Base-by-base conservation (phyloP, 1,140 invertebrate genomes). In the Agraylea sexmaculata region DNA sequence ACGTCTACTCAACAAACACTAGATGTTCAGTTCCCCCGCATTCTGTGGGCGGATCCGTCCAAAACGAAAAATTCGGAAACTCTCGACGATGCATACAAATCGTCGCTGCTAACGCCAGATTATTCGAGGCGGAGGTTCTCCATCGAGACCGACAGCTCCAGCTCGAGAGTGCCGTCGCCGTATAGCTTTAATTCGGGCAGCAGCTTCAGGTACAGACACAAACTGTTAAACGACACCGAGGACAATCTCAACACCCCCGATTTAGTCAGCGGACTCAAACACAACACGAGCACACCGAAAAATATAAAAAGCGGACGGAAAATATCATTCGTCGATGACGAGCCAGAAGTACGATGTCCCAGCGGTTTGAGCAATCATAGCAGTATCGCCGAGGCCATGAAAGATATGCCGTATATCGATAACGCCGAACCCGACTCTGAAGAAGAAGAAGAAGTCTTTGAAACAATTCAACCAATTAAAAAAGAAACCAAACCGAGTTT, bases 331-430 rank as follows among this genome's bases (percentile, higher is more conserved):
- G 36, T 31, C 13, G 27, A 43, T 6, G 38, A 46, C 1, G 11
- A 36, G 12, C 2, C 6, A 15, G 12, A 33, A 16, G 13, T 31
- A 1, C 28, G 30, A 2, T 35, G 25, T 15, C 20, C 11, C 7
- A 45, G 47, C 17, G 16, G 22, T 15, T 17, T 43, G n/a, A 46
- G 41, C 20, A 36, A 43, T 21, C 25, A 15, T 20, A 49, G 47
- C 22, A 44, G 37, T 20, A 49, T 49, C 16, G 43, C 47, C 1
- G 47, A 49, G 15, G 43, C 43, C 11, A 25, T 49, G 30, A 49
- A 43, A 33, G 43, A 49, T 37, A 45, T 49, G 36, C 47, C 47
- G 10, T 49, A 22, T 28, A 49, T 49, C 4, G 47, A 49, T 30
- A 45, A 43, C 25, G 37, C 41, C 11, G 43, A 49, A 8, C 40